Evolutionary conservation across 2,797 vertebrate genomes (phyloP).

Genomic region (Spinus olivaceus): DNA sequence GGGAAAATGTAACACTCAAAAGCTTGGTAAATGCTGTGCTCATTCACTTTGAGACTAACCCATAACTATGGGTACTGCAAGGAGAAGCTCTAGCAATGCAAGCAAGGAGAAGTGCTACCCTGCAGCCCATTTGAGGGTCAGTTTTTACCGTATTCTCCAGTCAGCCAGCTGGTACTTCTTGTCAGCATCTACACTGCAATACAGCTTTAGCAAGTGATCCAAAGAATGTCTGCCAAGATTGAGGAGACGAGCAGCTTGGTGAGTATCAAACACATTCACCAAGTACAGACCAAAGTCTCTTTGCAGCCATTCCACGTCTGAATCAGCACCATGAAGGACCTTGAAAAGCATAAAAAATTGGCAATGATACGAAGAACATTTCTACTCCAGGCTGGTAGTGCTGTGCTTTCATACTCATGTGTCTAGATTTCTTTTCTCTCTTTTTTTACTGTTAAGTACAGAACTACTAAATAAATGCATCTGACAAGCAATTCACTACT

Average conservation of each 20-base stretch:
- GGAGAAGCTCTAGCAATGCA: not conserved
- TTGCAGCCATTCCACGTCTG: constrained; percentile 96
- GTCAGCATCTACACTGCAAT: constrained; percentile 85
- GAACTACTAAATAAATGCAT: not conserved
- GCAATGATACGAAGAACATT: not conserved
- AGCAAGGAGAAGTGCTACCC: not conserved
- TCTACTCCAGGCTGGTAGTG: not conserved
- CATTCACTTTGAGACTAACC: not conserved
- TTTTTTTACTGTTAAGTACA: not conserved
- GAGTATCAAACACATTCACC: constrained; percentile 95
- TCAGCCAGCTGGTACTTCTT: constrained; percentile 97
- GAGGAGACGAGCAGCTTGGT: constrained; percentile 90
- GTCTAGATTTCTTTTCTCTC: not conserved
- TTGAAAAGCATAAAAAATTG: constrained; percentile 46
- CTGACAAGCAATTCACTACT: not conserved
- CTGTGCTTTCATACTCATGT: not conserved
- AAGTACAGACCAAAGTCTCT: constrained; percentile 94
- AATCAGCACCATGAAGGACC: constrained; percentile 96
- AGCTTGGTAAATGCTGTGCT: not conserved
- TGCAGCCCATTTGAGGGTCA: not conserved
- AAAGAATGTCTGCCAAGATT: constrained; percentile 90
- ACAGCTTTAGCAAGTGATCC: constrained; percentile 89
- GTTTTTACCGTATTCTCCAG: constrained; percentile 92
- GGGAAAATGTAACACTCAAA: not conserved
- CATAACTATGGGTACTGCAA: not conserved